Percentiles rank a stretch among this genome's conserved stretches.
phyloP scores from a whole-genome alignment of 2,797 vertebrate genomes.

The Chromobotia macracanthus region DNA sequence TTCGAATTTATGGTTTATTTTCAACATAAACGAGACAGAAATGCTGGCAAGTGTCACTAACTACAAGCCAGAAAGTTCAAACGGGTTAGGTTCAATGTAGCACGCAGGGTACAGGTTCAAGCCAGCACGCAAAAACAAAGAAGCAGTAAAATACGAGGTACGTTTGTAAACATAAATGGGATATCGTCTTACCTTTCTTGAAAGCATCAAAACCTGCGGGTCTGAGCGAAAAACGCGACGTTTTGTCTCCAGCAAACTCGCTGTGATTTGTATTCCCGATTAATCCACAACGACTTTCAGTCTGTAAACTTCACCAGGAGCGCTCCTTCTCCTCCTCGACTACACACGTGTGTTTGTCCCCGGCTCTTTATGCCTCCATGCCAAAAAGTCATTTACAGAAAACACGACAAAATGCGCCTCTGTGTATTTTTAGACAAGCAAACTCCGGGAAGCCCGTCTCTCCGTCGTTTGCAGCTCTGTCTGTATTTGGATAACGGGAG shows the following conservation, averaged over 20 bases:
- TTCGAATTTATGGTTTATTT: background rate
- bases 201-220: background rate
- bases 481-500: slow-evolving; percentile 45
- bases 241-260: slow-evolving; percentile 4
- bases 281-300: slow-evolving; percentile 36
- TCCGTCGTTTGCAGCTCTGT: background rate
- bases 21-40: background rate
- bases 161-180: background rate
- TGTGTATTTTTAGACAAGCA: slow-evolving; percentile 11
- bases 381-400: background rate
- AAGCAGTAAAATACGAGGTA: background rate
- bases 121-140: background rate
- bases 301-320: slow-evolving; percentile 35
- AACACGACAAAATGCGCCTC: background rate
- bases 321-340: background rate
- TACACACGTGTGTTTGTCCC: slow-evolving; percentile 32
- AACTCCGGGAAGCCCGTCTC: slow-evolving; percentile 23
- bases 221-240: background rate
- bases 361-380: background rate
- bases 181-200: slow-evolving; percentile 11
- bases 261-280: slow-evolving; percentile 34
- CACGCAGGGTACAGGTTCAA: background rate
- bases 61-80: background rate
- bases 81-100: background rate
- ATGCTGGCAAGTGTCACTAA: background rate